phyloP scores from a whole-genome alignment of 2,113 vertebrate species.

The Diphyllodes magnificus region DNA sequence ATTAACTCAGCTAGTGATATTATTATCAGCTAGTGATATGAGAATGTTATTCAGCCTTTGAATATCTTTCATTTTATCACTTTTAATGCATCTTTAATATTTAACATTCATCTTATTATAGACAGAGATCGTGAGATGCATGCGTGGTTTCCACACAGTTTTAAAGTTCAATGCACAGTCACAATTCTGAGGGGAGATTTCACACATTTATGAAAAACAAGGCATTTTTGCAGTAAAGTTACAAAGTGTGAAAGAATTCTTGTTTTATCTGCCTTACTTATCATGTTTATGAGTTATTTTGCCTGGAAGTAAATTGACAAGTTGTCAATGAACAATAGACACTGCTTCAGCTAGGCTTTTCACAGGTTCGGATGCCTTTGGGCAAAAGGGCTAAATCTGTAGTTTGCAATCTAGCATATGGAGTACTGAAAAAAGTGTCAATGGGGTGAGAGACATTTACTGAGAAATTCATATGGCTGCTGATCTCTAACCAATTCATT shows the following conservation, averaged over 20 bases:
- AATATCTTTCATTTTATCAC: slow-evolving; percentile 73
- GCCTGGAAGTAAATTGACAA: slow-evolving; percentile 85
- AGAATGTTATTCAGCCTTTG: slow-evolving; percentile 61
- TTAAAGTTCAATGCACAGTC: slow-evolving; percentile 82
- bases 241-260: slow-evolving; percentile 81
- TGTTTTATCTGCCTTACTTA: slow-evolving; percentile 82
- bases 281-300: slow-evolving; percentile 84
- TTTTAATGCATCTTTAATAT: slow-evolving; percentile 77
- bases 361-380: slow-evolving; percentile 85
- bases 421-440: slow-evolving; percentile 75
- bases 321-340: slow-evolving; percentile 86
- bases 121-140: slow-evolving; percentile 67
- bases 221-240: slow-evolving; percentile 80
- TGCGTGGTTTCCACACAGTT: slow-evolving; percentile 69
- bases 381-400: slow-evolving; percentile 80
- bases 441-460: slow-evolving; percentile 77
- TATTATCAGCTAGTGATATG: slow-evolving; percentile 38
- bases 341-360: slow-evolving; percentile 86
- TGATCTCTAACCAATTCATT: slow-evolving; percentile 69
- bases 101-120: slow-evolving; percentile 78
- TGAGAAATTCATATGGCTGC: slow-evolving; percentile 67
- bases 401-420: slow-evolving; percentile 81
- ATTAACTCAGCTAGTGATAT: slow-evolving; percentile 47
- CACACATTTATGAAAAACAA: slow-evolving; percentile 78
- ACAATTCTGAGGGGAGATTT: slow-evolving; percentile 80